Evolutionary conservation across 2,797 vertebrate genomes (phyloP), one percentile per base, ranked within the genome.

Genomic region (Sparidentex hasta): DNA sequence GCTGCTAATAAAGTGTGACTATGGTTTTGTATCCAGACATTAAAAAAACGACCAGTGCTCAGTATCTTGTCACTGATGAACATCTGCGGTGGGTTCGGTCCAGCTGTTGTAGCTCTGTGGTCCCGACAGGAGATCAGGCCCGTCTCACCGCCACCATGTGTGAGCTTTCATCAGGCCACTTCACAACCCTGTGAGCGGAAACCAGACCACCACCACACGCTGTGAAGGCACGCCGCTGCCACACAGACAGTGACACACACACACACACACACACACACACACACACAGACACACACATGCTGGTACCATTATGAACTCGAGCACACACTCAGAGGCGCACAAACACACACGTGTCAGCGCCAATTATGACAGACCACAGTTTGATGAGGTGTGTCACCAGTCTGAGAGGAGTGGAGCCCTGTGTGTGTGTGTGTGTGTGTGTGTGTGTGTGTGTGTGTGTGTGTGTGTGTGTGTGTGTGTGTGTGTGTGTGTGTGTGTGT

Each of bases 91-190:
- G 43, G 46, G n/a, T 68, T 71, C 61, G 63, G 70, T 27, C 73
- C 63, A 23, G 16, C 63, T 27, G 16, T 63, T 70, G 29, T n/a
- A 70, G 79, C 21, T 25, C 73, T 51, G 75, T 8, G 76, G 84
- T 83, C 76, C n/a, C 23, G 52, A 63, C 80, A 65, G 77, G 57
- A 67, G 72, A 82, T 75, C 50, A 14, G 73, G 38, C 75, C 57
- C 6, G 61, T 83, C 89, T 86, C 70, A 17, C 83, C 5, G 29
- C 74, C 61, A 65, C 86, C 78, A 83, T 80, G 74, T 83, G 81
- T 44, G 62, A 84, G 86, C 84, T 91, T 90, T 90, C 85, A 88
- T 89, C 86, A 51, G 83, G 65, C 89, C 85, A 88, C 87, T 88
- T 92, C 82, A 91, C 81, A 87, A 83, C 63, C 71, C 16, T 72